Conservation (phyloP, 2,797 vertebrate species). For the Oryzias dopingdopingensis region DNA sequence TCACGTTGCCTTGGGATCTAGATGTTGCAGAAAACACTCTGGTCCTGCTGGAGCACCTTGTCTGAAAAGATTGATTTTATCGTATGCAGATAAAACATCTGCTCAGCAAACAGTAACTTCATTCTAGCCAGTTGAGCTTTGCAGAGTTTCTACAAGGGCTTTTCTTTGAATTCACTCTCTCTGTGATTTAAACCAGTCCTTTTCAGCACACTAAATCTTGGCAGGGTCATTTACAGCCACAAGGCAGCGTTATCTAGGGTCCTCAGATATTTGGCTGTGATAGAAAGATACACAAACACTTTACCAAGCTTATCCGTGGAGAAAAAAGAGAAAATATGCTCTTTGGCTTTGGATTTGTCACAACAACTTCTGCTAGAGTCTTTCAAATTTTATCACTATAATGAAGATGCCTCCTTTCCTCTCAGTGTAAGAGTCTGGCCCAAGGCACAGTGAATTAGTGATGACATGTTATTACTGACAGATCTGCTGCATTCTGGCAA, state of each 20-base stretch:
- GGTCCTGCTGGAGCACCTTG: slow-evolving; percentile 28
- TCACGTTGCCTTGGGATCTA: not conserved
- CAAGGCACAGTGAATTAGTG: slow-evolving; percentile 3
- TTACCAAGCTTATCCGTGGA: not conserved
- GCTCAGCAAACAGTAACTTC: slow-evolving; percentile 58
- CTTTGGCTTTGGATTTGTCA: slow-evolving; percentile 13
- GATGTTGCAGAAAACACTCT: slow-evolving; percentile 12
- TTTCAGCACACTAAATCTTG: too few relatives aligned
- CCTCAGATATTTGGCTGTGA: too few relatives aligned
- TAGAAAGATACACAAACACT: too few relatives aligned
- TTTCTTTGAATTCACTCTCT: not conserved
- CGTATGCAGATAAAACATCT: slow-evolving; percentile 37
- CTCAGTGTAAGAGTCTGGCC: slow-evolving; percentile 16
- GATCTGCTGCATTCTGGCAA: not conserved
- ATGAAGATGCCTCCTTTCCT: slow-evolving; percentile 36
- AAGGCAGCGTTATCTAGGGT: too few relatives aligned
- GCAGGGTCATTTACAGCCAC: too few relatives aligned
- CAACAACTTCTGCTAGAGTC: slow-evolving; percentile 30
- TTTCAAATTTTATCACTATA: slow-evolving; percentile 19
- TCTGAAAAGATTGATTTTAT: slow-evolving; percentile 36
- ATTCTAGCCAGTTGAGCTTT: slow-evolving; percentile 49
- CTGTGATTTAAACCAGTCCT: too few relatives aligned
- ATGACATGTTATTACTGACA: slow-evolving; percentile 3
- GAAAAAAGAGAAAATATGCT: slow-evolving; percentile 9
- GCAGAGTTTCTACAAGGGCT: slow-evolving; percentile 6